Conservation (phyloP, 2,888 invertebrate genomes). For the Lysandra coridon region DNA sequence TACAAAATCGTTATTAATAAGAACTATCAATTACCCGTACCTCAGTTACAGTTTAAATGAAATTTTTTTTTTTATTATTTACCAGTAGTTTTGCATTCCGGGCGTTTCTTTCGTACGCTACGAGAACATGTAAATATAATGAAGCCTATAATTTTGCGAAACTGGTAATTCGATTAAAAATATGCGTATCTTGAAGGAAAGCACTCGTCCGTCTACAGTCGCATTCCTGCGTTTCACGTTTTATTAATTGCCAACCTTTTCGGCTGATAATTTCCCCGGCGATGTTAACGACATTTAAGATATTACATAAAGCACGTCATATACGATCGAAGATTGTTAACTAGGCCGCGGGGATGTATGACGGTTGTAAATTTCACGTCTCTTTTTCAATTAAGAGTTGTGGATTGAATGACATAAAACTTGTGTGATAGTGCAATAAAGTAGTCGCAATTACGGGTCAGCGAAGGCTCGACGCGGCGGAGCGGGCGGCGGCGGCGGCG, state of each 20-base stretch:
- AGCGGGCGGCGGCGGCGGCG: not conserved
- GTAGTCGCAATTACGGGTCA: constrained; percentile 74
- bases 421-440: constrained; percentile 74
- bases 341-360: constrained; percentile 67
- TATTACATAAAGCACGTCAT: constrained; percentile 26
- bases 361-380: constrained; percentile 74
- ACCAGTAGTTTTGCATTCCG: not conserved
- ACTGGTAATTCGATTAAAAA: constrained; percentile 25
- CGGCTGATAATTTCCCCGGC: not conserved
- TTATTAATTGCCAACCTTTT: constrained; percentile 23
- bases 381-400: constrained; percentile 77
- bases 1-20: not conserved
- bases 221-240: constrained; percentile 15
- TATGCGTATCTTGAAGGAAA: constrained; percentile 20
- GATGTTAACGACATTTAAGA: constrained; percentile 2
- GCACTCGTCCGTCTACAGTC: constrained; percentile 4
- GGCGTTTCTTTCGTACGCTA: not conserved
- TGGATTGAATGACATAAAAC: constrained; percentile 78
- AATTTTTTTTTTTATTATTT: too few species aligned
- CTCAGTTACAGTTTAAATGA: not conserved
- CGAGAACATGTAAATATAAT: not conserved
- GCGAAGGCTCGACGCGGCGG: constrained; percentile 49
- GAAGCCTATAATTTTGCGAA: constrained; percentile 10
- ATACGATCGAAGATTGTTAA: constrained; percentile 49
- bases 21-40: not conserved